Base-by-base conservation (phyloP, 2,888 invertebrate species). In the Choreutis nemorana region DNA sequence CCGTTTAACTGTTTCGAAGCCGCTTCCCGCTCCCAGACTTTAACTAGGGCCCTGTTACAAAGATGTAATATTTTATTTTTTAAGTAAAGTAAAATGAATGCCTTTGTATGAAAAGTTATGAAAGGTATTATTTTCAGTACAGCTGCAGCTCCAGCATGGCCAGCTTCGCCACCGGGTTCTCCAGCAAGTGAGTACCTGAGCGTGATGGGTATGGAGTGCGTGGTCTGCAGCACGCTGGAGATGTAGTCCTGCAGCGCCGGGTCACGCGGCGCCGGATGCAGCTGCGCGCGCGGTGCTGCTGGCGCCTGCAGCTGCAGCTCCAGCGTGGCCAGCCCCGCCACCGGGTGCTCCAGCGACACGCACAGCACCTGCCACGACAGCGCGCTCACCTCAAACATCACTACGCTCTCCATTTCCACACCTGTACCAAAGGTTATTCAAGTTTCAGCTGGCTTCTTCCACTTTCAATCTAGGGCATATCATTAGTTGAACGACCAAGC, bases 361-460 rank as follows among this genome's bases (percentile, higher is more conserved):
- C 91, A 90, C 39, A 97, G 86, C 62, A 93, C 92, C 37, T 91
- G 90, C 81, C 93, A 90, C 0, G 94, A 94, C 18, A 94, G 75
- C 2, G 95, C 92, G 47, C 89, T 92, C 44, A 97, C 87, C 73
- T 97, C 97, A 58, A 97, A 89, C 83, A 95, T 94, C n/a, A 90
- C 83, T 42, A 89, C 85, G 45, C 79, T 84, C 44, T 90, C 90
- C 25, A 87, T 63, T 56, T 90, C 90, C 81, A 63, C 41, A 21
- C 36, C 65, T 65, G 48, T 23, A 23, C 8, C 8, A n/a, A 22
- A 23, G 2, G 5, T n/a, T n/a, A n/a, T n/a, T n/a, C n/a, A n/a
- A n/a, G n/a, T n/a, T n/a, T n/a, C n/a, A n/a, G n/a, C n/a, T n/a
- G n/a, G n/a, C n/a, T n/a, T n/a, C n/a, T n/a, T n/a, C n/a, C n/a